Evolutionary conservation across 2,113 vertebrate genomes (phyloP).

Genomic region (Dunckerocampus dactyliophorus): DNA sequence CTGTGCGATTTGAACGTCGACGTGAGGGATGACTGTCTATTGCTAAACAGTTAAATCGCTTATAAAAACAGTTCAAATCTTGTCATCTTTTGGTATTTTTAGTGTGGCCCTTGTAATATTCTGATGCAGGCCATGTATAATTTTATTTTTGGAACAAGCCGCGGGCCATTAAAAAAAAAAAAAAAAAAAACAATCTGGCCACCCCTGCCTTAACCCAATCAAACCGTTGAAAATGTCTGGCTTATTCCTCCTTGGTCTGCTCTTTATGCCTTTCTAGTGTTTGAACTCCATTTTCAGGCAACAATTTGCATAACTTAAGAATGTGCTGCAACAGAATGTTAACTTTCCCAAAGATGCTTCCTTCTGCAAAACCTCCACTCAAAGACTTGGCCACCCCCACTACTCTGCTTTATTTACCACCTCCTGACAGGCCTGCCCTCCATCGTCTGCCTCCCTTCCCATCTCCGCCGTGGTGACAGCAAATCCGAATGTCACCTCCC

Average conservation of each 20-base stretch:
- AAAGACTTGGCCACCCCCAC: slow-evolving; percentile 1
- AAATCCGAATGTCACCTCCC: slow-evolving; percentile 61
- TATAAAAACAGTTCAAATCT: too few relatives aligned
- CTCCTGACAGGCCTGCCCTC: slow-evolving; percentile 9
- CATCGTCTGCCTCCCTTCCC: slow-evolving; percentile 4
- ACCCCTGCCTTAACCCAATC: not conserved
- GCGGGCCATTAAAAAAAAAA: too few relatives aligned
- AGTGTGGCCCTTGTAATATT: too few relatives aligned
- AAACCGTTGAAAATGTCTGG: not conserved
- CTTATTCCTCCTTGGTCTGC: not conserved
- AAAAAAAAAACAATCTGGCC: too few relatives aligned
- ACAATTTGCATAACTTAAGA: too few relatives aligned
- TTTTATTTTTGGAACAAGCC: too few relatives aligned
- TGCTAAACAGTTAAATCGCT: too few relatives aligned
- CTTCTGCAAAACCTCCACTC: not conserved
- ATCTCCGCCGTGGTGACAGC: slow-evolving; percentile 25
- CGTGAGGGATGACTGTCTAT: too few relatives aligned
- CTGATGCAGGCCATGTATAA: too few relatives aligned
- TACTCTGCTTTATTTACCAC: slow-evolving; percentile 14
- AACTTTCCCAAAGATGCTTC: slow-evolving; percentile 4
- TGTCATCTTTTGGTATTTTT: too few relatives aligned
- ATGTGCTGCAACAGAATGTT: slow-evolving; percentile 1
- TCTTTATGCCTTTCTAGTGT: too few relatives aligned
- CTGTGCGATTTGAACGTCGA: too few relatives aligned
- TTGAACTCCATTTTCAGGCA: not conserved